phyloP scores from a whole-genome alignment of 2,113 vertebrate genomes.

The Dascyllus trimaculatus region DNA sequence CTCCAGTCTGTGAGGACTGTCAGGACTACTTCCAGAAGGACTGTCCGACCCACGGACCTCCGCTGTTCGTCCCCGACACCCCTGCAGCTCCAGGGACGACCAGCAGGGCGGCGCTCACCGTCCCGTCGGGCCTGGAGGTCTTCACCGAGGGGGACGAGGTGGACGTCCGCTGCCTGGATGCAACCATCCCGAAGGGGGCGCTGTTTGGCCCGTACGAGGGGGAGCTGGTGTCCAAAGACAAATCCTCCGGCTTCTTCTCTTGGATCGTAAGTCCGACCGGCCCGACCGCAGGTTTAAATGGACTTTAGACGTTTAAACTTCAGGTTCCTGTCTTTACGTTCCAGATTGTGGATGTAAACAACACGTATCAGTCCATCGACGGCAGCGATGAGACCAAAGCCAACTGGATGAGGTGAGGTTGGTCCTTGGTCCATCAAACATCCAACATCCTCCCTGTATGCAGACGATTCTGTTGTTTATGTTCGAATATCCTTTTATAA shows the following conservation, averaged over 20 bases:
- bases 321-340: slow-evolving; percentile 6
- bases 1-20: slow-evolving; percentile 94
- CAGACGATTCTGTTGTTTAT: too few species aligned
- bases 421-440: too few species aligned
- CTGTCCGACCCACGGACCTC: slow-evolving; percentile 91
- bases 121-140: slow-evolving; percentile 90
- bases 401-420: slow-evolving; percentile 95
- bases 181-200: slow-evolving; percentile 90
- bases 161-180: slow-evolving; percentile 89
- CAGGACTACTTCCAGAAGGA: slow-evolving; percentile 92
- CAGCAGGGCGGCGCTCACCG: slow-evolving; percentile 90
- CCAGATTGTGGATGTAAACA: slow-evolving; percentile 92
- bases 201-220: slow-evolving; percentile 96
- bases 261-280: slow-evolving; percentile 90
- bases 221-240: slow-evolving; percentile 91
- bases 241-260: slow-evolving; percentile 90
- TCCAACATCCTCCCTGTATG: too few species aligned
- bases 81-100: slow-evolving; percentile 86
- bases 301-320: not conserved
- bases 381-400: slow-evolving; percentile 93
- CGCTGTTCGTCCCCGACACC: slow-evolving; percentile 90
- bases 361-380: slow-evolving; percentile 92
- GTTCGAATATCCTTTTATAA: too few species aligned
- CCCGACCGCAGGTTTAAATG: not conserved
- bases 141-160: slow-evolving; percentile 87